Conservation (phyloP, 2,113 vertebrate genomes). For the Pseudopodoces humilis region DNA sequence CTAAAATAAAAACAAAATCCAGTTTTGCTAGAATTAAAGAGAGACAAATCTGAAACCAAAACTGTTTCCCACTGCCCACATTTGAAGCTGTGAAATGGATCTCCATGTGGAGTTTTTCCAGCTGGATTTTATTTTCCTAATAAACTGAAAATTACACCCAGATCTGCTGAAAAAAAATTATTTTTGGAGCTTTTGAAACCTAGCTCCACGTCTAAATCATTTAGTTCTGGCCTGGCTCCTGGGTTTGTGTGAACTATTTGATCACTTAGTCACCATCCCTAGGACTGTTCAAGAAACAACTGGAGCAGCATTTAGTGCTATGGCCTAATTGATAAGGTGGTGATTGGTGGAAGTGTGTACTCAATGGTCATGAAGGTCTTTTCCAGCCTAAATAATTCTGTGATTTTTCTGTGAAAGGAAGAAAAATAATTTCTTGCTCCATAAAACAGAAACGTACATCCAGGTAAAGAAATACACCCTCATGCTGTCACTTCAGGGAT, state of each 20-base stretch:
- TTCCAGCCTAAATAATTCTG: neutral
- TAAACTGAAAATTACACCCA: neutral
- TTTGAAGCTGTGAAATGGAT: neutral
- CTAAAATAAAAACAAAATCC: neutral
- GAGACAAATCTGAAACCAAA: neutral
- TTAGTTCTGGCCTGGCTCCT: neutral
- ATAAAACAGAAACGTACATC: neutral
- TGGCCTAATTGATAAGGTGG: neutral
- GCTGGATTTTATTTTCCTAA: neutral
- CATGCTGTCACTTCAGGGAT: neutral
- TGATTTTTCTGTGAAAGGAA: neutral
- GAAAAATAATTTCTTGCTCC: neutral
- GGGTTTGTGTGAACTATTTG: neutral
- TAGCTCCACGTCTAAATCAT: neutral
- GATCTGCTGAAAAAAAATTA: neutral
- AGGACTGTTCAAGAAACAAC: neutral
- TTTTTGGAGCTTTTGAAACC: neutral
- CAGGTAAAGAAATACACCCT: neutral
- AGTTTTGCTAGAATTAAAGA: neutral
- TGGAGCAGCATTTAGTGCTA: neutral
- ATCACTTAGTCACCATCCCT: neutral
- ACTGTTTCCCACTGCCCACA: neutral
- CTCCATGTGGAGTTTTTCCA: neutral
- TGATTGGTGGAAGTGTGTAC: neutral
- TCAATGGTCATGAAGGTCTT: neutral